Conservation (phyloP, 2,888 invertebrate genomes). For the Aquatica leii region DNA sequence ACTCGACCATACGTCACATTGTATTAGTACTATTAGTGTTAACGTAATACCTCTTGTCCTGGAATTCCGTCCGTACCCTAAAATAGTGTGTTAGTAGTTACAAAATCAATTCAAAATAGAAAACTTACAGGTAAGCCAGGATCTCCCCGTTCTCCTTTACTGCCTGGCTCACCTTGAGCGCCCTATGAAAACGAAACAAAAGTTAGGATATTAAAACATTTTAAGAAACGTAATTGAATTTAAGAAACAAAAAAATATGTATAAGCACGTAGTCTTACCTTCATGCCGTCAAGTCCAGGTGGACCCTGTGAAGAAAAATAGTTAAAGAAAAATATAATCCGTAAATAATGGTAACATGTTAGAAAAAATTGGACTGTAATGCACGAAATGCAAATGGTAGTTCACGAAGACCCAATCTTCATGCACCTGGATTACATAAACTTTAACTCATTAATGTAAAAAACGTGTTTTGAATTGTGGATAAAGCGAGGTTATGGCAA, state of each 20-base stretch:
- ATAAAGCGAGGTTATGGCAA: constrained; percentile 28
- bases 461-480: constrained; percentile 12
- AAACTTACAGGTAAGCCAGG: constrained; percentile 89
- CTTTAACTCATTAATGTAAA: constrained; percentile 20
- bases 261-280: constrained; percentile 70
- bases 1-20: no score
- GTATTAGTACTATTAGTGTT: constrained; percentile 14
- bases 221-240: no score
- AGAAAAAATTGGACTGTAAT: constrained; percentile 32
- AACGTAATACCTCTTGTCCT: constrained; percentile 78
- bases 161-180: constrained; percentile 91
- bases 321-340: constrained; percentile 50
- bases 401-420: constrained; percentile 34
- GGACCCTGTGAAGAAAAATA: constrained; percentile 81
- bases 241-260: no score
- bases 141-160: constrained; percentile 92
- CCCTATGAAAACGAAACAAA: constrained; percentile 68
- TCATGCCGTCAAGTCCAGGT: constrained; percentile 94
- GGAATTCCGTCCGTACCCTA: constrained; percentile 95
- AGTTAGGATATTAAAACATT: no score
- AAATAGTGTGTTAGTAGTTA: constrained; percentile 57
- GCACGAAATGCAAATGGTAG: constrained; percentile 35
- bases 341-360: constrained; percentile 26
- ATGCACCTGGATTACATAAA: constrained; percentile 31
- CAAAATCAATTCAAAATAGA: constrained; percentile 5